Base-by-base conservation (phyloP, 1,140 invertebrate species). In the Probaryconus sp. region DNA sequence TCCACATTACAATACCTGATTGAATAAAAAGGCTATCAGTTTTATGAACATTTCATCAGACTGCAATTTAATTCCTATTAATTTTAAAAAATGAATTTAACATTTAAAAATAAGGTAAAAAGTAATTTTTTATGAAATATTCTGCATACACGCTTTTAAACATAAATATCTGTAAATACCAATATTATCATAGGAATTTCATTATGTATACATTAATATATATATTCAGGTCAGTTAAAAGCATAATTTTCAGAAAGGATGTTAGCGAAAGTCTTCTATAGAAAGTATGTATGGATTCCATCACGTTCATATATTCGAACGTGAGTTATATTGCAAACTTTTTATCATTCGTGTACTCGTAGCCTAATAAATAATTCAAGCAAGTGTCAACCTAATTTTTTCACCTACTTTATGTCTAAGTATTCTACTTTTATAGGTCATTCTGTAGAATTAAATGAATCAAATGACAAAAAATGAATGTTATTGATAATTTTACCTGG, bases 1-100 rank as follows among this genome's bases (percentile, higher is more conserved):
- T 86, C 85, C 11, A 82, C 38, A 2, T 37, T 72, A 38, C 72
- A 69, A 17, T 77, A 77, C 80, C 89, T 87, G 37, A 63, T 16
- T 21, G 16, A 4, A 43, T 79, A 10, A 18, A 10, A 14, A 6
- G 5, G 21, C 21, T 43, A 3, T 38, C 16, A 9, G 3, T 14
- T 38, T 38, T 14, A 6, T 24, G 7, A 24, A 4, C 7, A 7
- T 24, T 24, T 24, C n/a, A n/a, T n/a, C n/a, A n/a, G n/a, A n/a
- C n/a, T n/a, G n/a, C n/a, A n/a, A n/a, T n/a, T n/a, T n/a, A n/a
- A n/a, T n/a, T n/a, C n/a, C n/a, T n/a, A n/a, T n/a, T n/a, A n/a
- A n/a, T n/a, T n/a, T n/a, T n/a, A n/a, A n/a, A n/a, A n/a, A n/a
- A n/a, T n/a, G n/a, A n/a, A n/a, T n/a, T n/a, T n/a, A n/a, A n/a